Percentiles rank a stretch among this genome's conserved stretches.
Conservation (phyloP, 1,140 invertebrate genomes). For the Tetramorium alpestre region DNA sequence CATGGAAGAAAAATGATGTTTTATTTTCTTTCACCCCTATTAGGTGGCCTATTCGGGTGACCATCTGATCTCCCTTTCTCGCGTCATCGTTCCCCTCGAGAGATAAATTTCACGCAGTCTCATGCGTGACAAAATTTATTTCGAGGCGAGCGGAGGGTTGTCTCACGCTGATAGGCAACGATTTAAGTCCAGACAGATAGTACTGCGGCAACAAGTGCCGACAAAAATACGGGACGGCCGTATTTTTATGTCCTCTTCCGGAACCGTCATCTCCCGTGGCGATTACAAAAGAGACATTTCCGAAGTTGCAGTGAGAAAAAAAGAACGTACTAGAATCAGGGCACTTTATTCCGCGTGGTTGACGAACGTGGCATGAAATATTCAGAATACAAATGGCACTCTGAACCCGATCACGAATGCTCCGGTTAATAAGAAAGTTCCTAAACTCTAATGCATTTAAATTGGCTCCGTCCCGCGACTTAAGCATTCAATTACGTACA, state of each 20-base stretch:
- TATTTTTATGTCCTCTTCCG: slow-evolving; percentile 31
- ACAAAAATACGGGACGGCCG: slow-evolving; percentile 20
- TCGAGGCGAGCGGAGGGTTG: slow-evolving; percentile 26
- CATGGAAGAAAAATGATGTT: slow-evolving; percentile 25
- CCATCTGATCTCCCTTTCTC: slow-evolving; percentile 19
- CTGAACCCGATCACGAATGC: slow-evolving; percentile 63
- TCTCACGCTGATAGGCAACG: slow-evolving; percentile 44
- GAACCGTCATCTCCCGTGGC: not conserved
- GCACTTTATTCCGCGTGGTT: not conserved
- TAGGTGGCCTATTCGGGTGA: slow-evolving; percentile 17
- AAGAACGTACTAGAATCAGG: not conserved
- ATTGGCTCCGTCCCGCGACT: slow-evolving; percentile 48
- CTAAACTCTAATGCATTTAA: slow-evolving; percentile 74
- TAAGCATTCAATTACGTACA: slow-evolving; percentile 66
- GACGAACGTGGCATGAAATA: slow-evolving; percentile 66
- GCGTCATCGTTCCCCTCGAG: slow-evolving; percentile 33
- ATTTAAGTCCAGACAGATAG: slow-evolving; percentile 53
- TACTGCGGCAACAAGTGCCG: slow-evolving; percentile 45
- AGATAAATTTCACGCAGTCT: slow-evolving; percentile 47
- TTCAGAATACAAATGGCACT: slow-evolving; percentile 69
- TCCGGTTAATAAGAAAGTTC: slow-evolving; percentile 73
- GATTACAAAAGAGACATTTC: slow-evolving; percentile 33
- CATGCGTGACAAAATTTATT: slow-evolving; percentile 56
- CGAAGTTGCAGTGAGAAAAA: not conserved
- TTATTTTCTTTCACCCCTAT: slow-evolving; percentile 45